Evolutionary conservation across 2,888 invertebrate species (phyloP).

Genomic region (Sepiola atlantica): DNA sequence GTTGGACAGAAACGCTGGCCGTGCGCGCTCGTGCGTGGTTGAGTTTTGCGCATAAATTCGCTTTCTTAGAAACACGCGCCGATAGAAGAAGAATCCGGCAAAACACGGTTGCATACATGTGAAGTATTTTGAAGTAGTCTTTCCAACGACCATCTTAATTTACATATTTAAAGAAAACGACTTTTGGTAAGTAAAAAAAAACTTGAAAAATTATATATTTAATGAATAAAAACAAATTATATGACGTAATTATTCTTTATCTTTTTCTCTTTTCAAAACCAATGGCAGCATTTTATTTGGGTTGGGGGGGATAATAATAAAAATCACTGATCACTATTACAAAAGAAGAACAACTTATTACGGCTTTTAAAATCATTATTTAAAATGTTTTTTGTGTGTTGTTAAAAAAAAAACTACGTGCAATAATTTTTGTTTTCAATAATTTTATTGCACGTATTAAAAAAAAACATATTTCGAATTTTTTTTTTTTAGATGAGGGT

Average conservation of each 20-base stretch:
- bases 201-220: not conserved
- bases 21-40: not conserved
- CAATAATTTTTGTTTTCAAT: not conserved
- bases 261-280: not conserved
- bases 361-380: not conserved
- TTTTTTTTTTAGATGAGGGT: too few species aligned
- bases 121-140: not conserved
- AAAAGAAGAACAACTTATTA: too few species aligned
- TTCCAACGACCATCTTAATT: not conserved
- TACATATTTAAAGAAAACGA: not conserved
- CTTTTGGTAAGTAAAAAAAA: not conserved
- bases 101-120: slow-evolving; percentile 6
- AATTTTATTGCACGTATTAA: not conserved
- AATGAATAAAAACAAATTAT: not conserved
- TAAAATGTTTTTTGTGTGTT: not conserved
- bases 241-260: not conserved
- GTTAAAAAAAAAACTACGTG: not conserved
- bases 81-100: not conserved
- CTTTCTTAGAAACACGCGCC: not conserved
- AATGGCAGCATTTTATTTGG: not conserved
- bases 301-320: too few species aligned
- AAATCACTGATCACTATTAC: not conserved
- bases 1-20: not conserved
- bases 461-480: too few species aligned
- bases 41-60: not conserved